Conservation (phyloP, 1,140 invertebrate genomes). For the Limonius californicus region DNA sequence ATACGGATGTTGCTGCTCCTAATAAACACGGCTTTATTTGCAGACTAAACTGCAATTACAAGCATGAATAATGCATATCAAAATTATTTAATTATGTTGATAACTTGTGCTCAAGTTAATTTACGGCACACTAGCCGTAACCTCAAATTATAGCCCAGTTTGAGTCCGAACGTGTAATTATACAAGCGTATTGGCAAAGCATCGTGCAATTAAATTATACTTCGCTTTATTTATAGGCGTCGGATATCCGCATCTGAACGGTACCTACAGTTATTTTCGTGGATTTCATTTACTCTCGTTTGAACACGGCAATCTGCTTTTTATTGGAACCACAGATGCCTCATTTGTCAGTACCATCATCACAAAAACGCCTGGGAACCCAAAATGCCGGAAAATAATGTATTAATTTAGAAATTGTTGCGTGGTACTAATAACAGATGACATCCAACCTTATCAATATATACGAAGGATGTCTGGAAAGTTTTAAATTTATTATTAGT, state of each 20-base stretch:
- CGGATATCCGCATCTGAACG: slow-evolving; percentile 5
- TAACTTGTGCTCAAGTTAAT: neutral
- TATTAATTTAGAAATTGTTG: too few relatives aligned
- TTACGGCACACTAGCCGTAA: neutral
- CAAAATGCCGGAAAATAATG: too few relatives aligned
- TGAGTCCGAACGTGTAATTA: slow-evolving; percentile 3
- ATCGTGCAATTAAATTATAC: slow-evolving; percentile 10
- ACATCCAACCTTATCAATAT: too few relatives aligned
- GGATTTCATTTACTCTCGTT: neutral
- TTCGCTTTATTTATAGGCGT: neutral
- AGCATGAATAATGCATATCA: neutral
- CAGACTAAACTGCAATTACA: neutral
- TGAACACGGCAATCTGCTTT: too few relatives aligned
- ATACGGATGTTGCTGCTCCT: neutral
- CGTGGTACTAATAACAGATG: too few relatives aligned
- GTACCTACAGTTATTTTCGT: neutral
- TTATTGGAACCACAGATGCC: too few relatives aligned
- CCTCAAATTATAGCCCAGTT: slow-evolving; percentile 6
- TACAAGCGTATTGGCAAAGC: slow-evolving; percentile 8
- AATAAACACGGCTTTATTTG: neutral
- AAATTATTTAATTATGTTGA: slow-evolving; percentile 2
- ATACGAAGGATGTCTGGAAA: too few relatives aligned
- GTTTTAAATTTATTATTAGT: too few relatives aligned
- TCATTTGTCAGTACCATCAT: too few relatives aligned
- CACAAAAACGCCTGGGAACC: too few relatives aligned